Percentiles rank a stretch among this genome's conserved stretches.
These are phyloP conservation scores for Hydrolagus colliei DNA, from an alignment of 2,797 vertebrate species.

Conservation along the genomic window DNA sequence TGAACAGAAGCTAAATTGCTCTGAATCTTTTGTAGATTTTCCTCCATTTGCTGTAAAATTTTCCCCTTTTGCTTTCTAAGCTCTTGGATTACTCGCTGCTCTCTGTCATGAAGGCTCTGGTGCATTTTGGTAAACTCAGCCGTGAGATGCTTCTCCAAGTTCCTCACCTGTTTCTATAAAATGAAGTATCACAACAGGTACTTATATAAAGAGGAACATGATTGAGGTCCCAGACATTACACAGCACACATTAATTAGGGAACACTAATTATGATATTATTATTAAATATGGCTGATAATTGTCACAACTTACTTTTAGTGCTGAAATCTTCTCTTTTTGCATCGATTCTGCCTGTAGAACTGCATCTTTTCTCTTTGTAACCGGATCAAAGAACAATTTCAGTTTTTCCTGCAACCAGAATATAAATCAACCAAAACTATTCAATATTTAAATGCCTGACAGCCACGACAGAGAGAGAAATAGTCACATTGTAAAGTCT, in stretches of 20 bases:
- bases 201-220: neutral
- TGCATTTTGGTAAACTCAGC: neutral
- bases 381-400: neutral
- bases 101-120: neutral
- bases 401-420: neutral
- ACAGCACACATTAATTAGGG: neutral
- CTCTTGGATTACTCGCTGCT: neutral
- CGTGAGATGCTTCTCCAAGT: neutral
- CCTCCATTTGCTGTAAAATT: neutral
- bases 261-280: no score
- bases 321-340: neutral
- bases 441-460: no score
- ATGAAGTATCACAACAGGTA: neutral
- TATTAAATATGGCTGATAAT: no score
- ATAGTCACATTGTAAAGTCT: no score
- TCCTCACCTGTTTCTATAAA: neutral
- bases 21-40: neutral
- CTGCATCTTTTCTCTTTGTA: neutral
- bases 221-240: neutral
- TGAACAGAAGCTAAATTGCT: neutral
- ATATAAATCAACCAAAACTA: neutral
- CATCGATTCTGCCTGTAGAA: no score
- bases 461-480: no score
- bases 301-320: neutral
- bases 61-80: neutral